These are phyloP conservation scores for Opisthograptis luteolata DNA, from an alignment of 2,888 invertebrate genomes.

Conservation along the genomic window DNA sequence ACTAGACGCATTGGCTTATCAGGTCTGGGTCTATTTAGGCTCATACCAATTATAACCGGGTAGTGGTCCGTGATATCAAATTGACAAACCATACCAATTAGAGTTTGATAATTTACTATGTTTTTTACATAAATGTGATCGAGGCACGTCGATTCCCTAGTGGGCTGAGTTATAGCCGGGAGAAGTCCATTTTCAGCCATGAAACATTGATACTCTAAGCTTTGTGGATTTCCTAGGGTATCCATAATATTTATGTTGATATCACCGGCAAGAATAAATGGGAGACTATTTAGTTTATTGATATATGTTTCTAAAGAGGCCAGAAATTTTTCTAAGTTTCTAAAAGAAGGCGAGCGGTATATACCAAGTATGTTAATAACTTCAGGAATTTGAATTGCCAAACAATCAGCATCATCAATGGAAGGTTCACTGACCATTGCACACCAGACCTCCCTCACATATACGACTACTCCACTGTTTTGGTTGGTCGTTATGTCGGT, in stretches of 20 bases:
- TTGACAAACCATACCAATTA: not conserved
- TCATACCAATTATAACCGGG: not conserved
- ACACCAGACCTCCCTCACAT: not conserved
- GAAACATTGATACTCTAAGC: not conserved
- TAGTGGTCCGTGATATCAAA: too few relatives aligned
- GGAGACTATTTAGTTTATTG: not conserved
- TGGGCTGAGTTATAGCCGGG: not conserved
- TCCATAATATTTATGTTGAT: not conserved
- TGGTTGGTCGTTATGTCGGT: too few relatives aligned
- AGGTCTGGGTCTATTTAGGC: not conserved
- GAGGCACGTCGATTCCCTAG: not conserved
- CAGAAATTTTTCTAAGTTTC: not conserved
- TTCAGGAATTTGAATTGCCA: not conserved
- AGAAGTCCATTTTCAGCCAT: not conserved
- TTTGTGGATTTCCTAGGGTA: not conserved
- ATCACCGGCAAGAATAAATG: not conserved
- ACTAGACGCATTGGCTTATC: not conserved
- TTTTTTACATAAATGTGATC: not conserved
- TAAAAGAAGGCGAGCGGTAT: conserved; percentile 5
- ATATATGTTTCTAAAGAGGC: not conserved
- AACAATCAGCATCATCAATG: not conserved
- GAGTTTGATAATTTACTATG: not conserved
- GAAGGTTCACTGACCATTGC: not conserved
- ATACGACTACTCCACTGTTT: too few relatives aligned
- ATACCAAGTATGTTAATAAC: not conserved